Base-by-base conservation (phyloP, 2,888 invertebrate species). In the Ctenicera cuprea region DNA sequence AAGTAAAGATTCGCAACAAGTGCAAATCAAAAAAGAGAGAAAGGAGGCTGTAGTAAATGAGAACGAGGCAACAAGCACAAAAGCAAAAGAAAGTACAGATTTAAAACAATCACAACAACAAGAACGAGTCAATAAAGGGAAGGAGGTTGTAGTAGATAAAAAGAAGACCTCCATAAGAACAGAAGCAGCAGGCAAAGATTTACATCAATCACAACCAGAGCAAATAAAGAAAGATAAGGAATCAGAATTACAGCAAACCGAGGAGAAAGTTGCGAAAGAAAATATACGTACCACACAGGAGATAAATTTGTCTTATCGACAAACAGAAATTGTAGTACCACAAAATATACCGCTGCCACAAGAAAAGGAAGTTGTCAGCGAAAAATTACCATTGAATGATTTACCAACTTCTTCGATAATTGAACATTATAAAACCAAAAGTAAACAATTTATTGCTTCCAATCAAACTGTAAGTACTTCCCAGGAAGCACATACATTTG, bases 391-490 rank as follows among this genome's bases (percentile, higher is more conserved):
- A 7, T 1, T 30, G 8, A 16, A 16, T 20, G 22, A 30, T 9
- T 30, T 26, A 18, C 57, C 45, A n/a, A 30, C 43, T 14, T 59
- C 67, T 5, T 67, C 59, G 5, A 67, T 67, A 22, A 67, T 67
- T 57, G 67, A 59, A 41, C 67, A 67, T 45, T 67, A 67, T n/a
- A 59, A 18, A 7, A 26, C 38, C 18, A 67, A 33, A 20, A 48
- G 22, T 3, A 62, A 54, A 66, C n/a, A 16, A 16, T 18, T 14
- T 3, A 0, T 41, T 20, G n/a, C n/a, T 16, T n/a, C 50, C 5
- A 20, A 26, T 41, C 18, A 67, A 30, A 20, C 41, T 3, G 26
- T 12, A 5, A 22, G 30, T 45, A 57, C 14, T 7, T 37, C 30
- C 14, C 9, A 41, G 30, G 20, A 59, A 67, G 43, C 11, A 18